Evolutionary conservation across 1,140 invertebrate species (phyloP), one percentile per base, ranked within the genome.

Genomic region (Eurytemora carolleeae): DNA sequence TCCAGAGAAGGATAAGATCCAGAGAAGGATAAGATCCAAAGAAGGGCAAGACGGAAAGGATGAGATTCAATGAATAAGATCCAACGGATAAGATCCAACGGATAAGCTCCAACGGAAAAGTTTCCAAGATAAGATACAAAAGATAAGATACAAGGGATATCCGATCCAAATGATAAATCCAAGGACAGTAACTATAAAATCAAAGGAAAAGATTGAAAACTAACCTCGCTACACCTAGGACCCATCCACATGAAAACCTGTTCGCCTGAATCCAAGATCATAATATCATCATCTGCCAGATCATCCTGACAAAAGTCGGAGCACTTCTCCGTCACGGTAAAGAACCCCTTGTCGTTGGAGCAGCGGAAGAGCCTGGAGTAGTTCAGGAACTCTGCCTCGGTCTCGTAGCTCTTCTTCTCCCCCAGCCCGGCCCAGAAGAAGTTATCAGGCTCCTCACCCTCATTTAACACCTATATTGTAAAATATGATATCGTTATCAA

Each of bases 251-350:
- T 76, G 75, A 95, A 98, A 53, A 99, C 90, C 74, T 96, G 87
- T 69, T 91, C 84, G 1, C 96, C 96, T 71, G 95, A 98, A 74
- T 99, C 96, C 61, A 99, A 75, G 64, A 99, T 92, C 96, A 99
- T 99, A 15, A 98, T 97, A 74, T 98, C 95, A 73, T 98, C 94
- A 76, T 98, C 94, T 24, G 94, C 93, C 66, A 99, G 76, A 76
- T 99, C 96, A 73, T 99, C 96, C 85, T 99, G 96, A 75, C 95
- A 99, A 75, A 99, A 99, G 75, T 99, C 96, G 1, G 92, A 89
- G 76, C 95, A 98, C 71, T 99, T 99, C 74, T 99, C 96, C 21
- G 93, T 96, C 3, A 98, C 92, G 2, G 88, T 89, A 70, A 98
- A 99, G 73, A 97, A 98, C 21, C 96, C 96, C 72, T 97, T 97